Conservation (phyloP, 2,888 invertebrate species). For the Syrista parreyssii region DNA sequence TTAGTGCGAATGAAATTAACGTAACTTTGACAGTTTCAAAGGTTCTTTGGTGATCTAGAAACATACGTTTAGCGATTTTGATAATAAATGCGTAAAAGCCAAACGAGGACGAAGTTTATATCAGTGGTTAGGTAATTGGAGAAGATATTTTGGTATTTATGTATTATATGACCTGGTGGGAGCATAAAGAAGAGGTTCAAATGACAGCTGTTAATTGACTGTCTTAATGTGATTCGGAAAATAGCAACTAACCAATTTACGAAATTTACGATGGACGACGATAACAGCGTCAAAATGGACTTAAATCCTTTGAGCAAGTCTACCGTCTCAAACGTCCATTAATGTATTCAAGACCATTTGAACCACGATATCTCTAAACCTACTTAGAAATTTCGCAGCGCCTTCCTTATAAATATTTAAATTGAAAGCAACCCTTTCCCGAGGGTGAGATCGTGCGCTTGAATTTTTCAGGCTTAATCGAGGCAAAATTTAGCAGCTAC, state of each 20-base stretch:
- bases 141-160: not conserved
- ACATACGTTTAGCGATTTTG: not conserved
- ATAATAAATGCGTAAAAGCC: not conserved
- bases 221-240: not conserved
- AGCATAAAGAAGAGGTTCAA: not conserved
- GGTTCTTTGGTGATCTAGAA: not conserved
- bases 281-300: not conserved
- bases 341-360: slow-evolving; percentile 36
- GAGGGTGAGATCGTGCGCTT: slow-evolving; percentile 38
- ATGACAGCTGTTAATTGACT: not conserved
- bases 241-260: not conserved
- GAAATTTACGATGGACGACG: not conserved
- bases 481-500: slow-evolving; percentile 21
- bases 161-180: not conserved
- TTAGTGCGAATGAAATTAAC: not conserved
- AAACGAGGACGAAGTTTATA: not conserved
- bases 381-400: slow-evolving; percentile 39
- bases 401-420: slow-evolving; percentile 52
- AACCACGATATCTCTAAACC: slow-evolving; percentile 38
- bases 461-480: slow-evolving; percentile 41
- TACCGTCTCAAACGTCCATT: slow-evolving; percentile 23
- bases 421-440: slow-evolving; percentile 34
- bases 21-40: not conserved
- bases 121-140: not conserved
- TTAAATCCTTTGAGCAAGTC: not conserved